Evolutionary conservation across 1,140 invertebrate genomes (phyloP), one percentile per base, ranked within the genome.

Genomic region (Muscidifurax raptorellus): DNA sequence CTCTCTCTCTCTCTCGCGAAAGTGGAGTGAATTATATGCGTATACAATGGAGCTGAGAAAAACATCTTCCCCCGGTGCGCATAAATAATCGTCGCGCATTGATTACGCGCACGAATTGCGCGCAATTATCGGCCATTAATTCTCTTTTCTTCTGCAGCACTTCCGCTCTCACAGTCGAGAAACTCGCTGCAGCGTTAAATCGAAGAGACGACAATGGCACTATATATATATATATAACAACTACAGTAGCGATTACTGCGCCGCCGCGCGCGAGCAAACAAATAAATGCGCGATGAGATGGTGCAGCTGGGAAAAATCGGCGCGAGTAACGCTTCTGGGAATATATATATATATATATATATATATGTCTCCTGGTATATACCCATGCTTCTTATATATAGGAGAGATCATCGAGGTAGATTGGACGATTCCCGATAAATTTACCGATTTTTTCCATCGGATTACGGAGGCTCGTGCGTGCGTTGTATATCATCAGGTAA

Each of bases 51-150:
- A 4, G 28, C n/a, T 28, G 67, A 75, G 71, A 74, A 74, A 75
- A 67, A 30, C 32, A n/a, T 22, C 59, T n/a, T 52, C 13, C 47
- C 44, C 13, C 13, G 9, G 18, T 12, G 6, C 15, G 18, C 3
- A 77, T 64, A 77, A 69, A 22, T 36, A 78, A 78, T 59, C 52
- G 75, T 27, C 28, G 78, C 28, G 78, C 28, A 74, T 59, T 74
- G 47, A 84, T 80, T 84, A 79, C 36, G 67, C n/a, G 18, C 28
- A 76, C 25, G 77, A 80, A 76, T 80, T 30, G 28, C n/a, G 52
- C 18, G n/a, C 71, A 80, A 80, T 80, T 84, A 80, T 84, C 78
- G 59, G 59, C 36, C 78, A 84, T 84, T 84, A 80, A 84, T 84
- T 76, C 83, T 27, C 75, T 12, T 80, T 80, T 74, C 47, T 74